Percentiles rank a stretch among this genome's conserved stretches.
Conservation (phyloP, 2,797 vertebrate genomes). For the Harpagifer antarcticus region DNA sequence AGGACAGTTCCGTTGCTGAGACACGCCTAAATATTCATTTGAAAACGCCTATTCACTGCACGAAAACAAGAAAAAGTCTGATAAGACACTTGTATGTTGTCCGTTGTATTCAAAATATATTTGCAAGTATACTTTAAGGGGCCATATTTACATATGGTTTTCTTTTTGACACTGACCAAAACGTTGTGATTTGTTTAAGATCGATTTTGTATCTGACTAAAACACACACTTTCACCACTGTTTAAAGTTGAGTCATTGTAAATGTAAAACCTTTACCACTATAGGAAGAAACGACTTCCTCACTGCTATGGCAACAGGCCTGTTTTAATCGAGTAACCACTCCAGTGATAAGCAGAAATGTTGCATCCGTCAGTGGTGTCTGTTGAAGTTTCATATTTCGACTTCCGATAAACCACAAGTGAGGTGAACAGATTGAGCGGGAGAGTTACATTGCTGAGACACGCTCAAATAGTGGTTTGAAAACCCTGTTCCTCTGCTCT, state of each 20-base stretch:
- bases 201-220: background rate
- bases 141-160: too few relatives aligned
- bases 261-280: background rate
- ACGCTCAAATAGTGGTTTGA: constrained; percentile 10
- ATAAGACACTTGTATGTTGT: too few relatives aligned
- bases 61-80: too few relatives aligned
- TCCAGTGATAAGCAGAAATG: background rate
- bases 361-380: constrained; percentile 51
- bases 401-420: constrained; percentile 29
- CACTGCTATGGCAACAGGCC: constrained; percentile 16
- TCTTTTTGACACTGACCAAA: too few relatives aligned
- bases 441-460: background rate
- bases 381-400: constrained; percentile 23
- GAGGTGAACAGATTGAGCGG: background rate
- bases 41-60: too few relatives aligned
- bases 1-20: too few relatives aligned
- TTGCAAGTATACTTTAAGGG: too few relatives aligned
- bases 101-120: too few relatives aligned
- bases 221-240: constrained; percentile 7
- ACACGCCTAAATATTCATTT: too few relatives aligned
- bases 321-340: constrained; percentile 6
- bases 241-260: background rate
- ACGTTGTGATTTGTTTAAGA: background rate
- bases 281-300: constrained; percentile 34
- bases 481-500: background rate